Evolutionary conservation across 2,888 invertebrate species (phyloP).

Genomic region (Maniola hyperantus): DNA sequence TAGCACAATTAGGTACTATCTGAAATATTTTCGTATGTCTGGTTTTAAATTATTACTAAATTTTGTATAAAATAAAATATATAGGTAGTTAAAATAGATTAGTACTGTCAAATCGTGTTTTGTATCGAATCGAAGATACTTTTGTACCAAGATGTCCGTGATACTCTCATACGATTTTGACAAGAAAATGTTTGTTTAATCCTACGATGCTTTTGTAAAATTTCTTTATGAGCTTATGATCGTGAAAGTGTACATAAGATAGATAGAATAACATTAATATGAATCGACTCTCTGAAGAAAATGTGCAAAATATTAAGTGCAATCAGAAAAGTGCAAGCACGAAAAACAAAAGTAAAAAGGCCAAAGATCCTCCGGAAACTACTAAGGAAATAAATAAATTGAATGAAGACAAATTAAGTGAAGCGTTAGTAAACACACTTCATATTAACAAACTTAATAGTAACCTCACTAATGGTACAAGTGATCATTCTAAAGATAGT

Average conservation of each 20-base stretch:
- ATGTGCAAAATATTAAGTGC: conserved; percentile 70
- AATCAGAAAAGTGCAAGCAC: conserved; percentile 68
- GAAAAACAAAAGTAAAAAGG: conserved; percentile 75
- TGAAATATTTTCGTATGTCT: conserved; percentile 60
- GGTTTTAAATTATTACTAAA: conserved; percentile 51
- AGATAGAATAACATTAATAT: conserved; percentile 69
- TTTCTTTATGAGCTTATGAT: conserved; percentile 65
- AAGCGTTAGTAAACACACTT: conserved; percentile 70
- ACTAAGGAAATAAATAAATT: conserved; percentile 64
- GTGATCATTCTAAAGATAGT: conserved; percentile 64
- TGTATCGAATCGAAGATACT: conserved; percentile 51
- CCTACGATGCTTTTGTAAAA: conserved; percentile 58
- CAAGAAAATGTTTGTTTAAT: conserved; percentile 70
- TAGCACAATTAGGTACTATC: no score
- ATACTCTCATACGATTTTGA: conserved; percentile 75
- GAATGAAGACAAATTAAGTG: conserved; percentile 68
- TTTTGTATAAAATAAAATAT: conserved; percentile 50
- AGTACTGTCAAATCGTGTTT: conserved; percentile 51
- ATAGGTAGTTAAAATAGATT: conserved; percentile 47
- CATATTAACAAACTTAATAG: conserved; percentile 71
- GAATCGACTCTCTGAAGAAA: conserved; percentile 72
- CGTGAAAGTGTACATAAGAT: conserved; percentile 73
- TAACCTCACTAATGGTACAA: conserved; percentile 76
- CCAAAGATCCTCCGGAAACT: conserved; percentile 74
- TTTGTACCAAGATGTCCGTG: conserved; percentile 78